Evolutionary conservation across 2,888 invertebrate genomes (phyloP), one percentile per base, ranked within the genome.

Genomic region (Fragum fragum): DNA sequence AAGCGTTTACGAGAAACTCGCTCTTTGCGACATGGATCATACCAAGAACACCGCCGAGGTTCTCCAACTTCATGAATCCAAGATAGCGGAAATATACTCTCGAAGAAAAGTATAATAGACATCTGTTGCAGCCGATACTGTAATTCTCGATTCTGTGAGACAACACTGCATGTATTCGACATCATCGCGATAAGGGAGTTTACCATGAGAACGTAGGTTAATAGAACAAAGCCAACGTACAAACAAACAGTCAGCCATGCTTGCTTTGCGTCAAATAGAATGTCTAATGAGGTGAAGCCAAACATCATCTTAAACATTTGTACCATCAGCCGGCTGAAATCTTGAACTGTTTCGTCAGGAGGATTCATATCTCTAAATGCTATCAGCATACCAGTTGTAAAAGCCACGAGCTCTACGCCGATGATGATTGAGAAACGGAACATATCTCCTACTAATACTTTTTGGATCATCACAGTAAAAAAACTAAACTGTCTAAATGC

Each of bases 381-480:
- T 6, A 84, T 81, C 57, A 73, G 76, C 59, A 88, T 79, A 0
- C 72, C 85, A 9, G 86, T 70, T n/a, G 85, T 83, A 29, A 88
- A 88, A 16, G 87, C 81, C 29, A 83, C 42, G 18, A 88, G 75
- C 55, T 85, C 81, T 59, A 88, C 79, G 14, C 73, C 73, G n/a
- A 88, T 86, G 11, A 86, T 72, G 0, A 88, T 81, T 7, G 86
- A 84, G 63, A 86, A 88, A 21, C 86, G 71, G 23, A 86, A 80
- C 68, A 88, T 81, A 61, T 88, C 87, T 9, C 85, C 83, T 21
- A 88, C 71, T 26, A 88, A 53, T 14, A 86, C 85, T 23, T 83
- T 79, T 59, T 84, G 83, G 5, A 88, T 88, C 87, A 88, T 83
- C 23, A 84, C 86, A 0, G 86, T 88, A 69, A 88, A 88, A 70